Evolutionary conservation across 2,888 invertebrate species (phyloP), one percentile per base, ranked within the genome.

Genomic region (Eristalis intricaria): DNA sequence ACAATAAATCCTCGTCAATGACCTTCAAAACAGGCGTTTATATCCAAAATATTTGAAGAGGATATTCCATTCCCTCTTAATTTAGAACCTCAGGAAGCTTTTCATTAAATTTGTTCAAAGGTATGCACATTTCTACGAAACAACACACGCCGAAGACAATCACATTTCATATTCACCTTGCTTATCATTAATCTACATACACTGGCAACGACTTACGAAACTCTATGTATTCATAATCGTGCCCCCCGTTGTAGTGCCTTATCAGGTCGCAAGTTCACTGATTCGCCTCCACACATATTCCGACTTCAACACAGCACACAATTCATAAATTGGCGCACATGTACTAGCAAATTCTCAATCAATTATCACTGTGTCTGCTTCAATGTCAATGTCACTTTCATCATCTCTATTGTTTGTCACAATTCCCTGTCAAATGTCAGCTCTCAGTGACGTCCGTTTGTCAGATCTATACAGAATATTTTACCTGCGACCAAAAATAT

Each of bases 381-480:
- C 74, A 74, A 65, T 60, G 68, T 60, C 76, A 76, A 76, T 76
- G 76, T 61, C 68, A 76, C 29, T 43, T 68, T 60, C 61, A 76
- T 68, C 58, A 32, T 29, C 23, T 19, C 50, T 19, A 50, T 50
- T 50, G 50, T 50, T 50, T 50, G 50, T 50, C 50, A 4, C 40
- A 43, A 43, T 43, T 43, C 40, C 15, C 13, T 43, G 65, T 38
- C 13, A 35, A 68, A 58, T 23, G 60, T 8, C 50, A 50, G 50
- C n/a, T 19, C n/a, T 5, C n/a, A 1, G 19, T 50, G 50, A 50
- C 50, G 50, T 19, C 2, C 50, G 50, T 19, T 19, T 19, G 50
- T 19, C 50, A 50, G 50, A 50, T 50, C 50, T 50, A 8, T 19
- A 50, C 50, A 50, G 50, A 50, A 50, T 50, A 50, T 50, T 60